Evolutionary conservation across 2,888 invertebrate genomes (phyloP).

Genomic region (Synanthedon andrenaeformis): DNA sequence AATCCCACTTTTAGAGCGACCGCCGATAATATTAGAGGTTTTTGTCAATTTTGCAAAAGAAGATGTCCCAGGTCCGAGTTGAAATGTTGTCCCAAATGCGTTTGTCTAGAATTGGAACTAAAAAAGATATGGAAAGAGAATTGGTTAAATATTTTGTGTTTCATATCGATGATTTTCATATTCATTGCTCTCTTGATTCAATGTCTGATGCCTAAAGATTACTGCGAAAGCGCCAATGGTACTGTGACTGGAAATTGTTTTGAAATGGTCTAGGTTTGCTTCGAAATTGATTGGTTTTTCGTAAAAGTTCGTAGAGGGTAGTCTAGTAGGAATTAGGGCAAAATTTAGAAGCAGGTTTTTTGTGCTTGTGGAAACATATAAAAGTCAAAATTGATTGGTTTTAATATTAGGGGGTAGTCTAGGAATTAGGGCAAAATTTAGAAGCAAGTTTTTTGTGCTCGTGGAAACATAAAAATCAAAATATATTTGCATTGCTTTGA

Average conservation of each 20-base stretch:
- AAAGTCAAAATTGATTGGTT: background rate
- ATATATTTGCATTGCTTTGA: no score
- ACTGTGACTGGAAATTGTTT: slow-evolving; percentile 28
- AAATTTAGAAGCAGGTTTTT: no score
- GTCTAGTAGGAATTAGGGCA: background rate
- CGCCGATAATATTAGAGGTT: slow-evolving; percentile 27
- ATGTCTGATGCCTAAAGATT: slow-evolving; percentile 32
- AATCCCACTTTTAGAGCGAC: slow-evolving; percentile 55
- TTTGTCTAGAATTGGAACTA: slow-evolving; percentile 44
- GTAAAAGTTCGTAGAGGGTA: background rate
- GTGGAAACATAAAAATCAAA: no score
- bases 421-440: background rate
- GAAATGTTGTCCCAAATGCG: slow-evolving; percentile 48
- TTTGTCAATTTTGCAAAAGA: slow-evolving; percentile 42
- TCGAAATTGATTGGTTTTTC: background rate
- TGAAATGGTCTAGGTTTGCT: slow-evolving; percentile 21
- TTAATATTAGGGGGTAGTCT: background rate
- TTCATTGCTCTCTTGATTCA: slow-evolving; percentile 43
- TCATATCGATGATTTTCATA: slow-evolving; percentile 43
- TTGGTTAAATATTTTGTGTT: slow-evolving; percentile 51
- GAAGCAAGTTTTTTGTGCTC: no score
- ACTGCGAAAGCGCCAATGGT: slow-evolving; percentile 24
- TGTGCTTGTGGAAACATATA: no score
- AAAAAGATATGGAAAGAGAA: slow-evolving; percentile 48
- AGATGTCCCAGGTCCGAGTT: slow-evolving; percentile 43